Conservation (phyloP, 1,140 invertebrate species). For the Homarus americanus region DNA sequence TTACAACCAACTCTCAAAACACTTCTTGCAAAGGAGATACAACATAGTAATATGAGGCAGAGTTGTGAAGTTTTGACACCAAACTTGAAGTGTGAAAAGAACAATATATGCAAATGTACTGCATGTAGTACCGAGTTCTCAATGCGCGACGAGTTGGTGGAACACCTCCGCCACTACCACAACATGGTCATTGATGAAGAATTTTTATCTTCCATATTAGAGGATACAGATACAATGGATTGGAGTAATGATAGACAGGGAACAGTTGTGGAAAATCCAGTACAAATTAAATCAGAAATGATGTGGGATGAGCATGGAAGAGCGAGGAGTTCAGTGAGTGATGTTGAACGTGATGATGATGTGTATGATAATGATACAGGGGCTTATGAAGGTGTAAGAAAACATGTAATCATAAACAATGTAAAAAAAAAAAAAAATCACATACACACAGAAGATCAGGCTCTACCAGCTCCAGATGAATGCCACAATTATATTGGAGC, state of each 20-base stretch:
- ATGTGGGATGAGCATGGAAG: neutral
- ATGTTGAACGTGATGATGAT: neutral
- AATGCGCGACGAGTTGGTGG: constrained; percentile 2
- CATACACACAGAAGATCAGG: neutral
- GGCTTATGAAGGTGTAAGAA: neutral
- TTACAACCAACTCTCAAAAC: constrained; percentile 23
- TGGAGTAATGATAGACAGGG: neutral
- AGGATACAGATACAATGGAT: neutral
- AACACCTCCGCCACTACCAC: constrained; percentile 27
- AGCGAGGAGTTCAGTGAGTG: neutral
- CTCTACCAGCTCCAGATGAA: neutral
- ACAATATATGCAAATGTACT: neutral
- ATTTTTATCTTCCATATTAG: neutral
- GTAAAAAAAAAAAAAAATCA: neutral
- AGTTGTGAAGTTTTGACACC: neutral
- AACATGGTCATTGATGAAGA: constrained; percentile 21
- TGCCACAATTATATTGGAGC: neutral
- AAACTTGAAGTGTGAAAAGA: neutral
- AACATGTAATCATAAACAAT: neutral
- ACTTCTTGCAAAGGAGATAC: constrained; percentile 15
- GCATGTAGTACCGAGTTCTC: neutral
- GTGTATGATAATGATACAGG: neutral
- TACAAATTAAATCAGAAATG: neutral
- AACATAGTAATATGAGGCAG: neutral
- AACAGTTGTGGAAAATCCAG: neutral